A percentile compares a stretch with the other conserved stretches of the same genome.
Conservation (phyloP, 2,888 invertebrate species). For the Patella caerulea region DNA sequence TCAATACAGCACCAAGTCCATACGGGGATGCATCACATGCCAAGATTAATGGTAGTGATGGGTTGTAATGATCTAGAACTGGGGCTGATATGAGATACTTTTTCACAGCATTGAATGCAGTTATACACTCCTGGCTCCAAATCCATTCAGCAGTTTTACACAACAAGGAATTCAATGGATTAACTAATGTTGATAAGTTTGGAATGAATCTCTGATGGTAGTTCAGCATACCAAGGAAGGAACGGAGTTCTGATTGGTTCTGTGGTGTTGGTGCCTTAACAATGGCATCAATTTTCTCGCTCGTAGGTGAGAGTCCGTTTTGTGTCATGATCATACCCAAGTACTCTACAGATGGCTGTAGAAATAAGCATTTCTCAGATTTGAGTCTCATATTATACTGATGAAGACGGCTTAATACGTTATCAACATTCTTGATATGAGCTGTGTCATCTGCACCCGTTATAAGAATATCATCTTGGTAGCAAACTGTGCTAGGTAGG, state of each 20-base stretch:
- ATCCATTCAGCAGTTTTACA: not conserved
- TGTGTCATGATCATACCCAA: too few species aligned
- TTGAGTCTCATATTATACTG: too few species aligned
- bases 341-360: too few species aligned
- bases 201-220: constrained; percentile 19
- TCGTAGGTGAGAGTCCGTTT: too few species aligned
- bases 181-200: constrained; percentile 12
- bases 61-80: constrained; percentile 24
- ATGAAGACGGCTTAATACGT: too few species aligned
- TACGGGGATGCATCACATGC: constrained; percentile 25
- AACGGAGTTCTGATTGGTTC: too few species aligned
- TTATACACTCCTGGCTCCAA: constrained; percentile 18
- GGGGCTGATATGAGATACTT: too few species aligned
- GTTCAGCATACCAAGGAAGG: constrained; percentile 20
- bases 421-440: too few species aligned
- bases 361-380: too few species aligned
- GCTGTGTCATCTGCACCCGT: not conserved
- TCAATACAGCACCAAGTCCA: constrained; percentile 19
- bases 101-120: constrained; percentile 10
- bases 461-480: not conserved
- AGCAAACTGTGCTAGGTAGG: too few species aligned
- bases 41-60: not conserved
- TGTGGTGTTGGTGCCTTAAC: too few species aligned
- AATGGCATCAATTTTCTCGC: too few species aligned
- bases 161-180: constrained; percentile 17